A percentile compares a stretch with the other conserved stretches of the same genome.
Evolutionary conservation across 2,113 vertebrate genomes (phyloP).

Genomic region (Dasyornis broadbenti): DNA sequence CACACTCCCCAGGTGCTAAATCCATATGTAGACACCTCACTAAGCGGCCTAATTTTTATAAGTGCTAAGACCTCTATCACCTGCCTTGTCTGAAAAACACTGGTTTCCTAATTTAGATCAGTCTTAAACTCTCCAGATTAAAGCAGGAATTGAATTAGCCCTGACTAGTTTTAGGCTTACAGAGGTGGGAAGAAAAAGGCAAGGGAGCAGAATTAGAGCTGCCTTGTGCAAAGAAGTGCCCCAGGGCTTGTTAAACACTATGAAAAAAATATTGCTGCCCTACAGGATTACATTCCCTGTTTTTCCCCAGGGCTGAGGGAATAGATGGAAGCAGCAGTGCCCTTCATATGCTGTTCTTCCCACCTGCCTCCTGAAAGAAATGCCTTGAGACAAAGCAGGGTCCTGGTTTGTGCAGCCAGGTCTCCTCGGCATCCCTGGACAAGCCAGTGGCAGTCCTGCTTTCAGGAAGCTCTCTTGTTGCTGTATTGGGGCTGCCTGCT

Average conservation of each 20-base stretch:
- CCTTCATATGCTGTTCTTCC: background rate
- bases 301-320: background rate
- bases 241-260: background rate
- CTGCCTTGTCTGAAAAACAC: constrained; percentile 2
- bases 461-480: background rate
- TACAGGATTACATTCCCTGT: background rate
- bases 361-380: background rate
- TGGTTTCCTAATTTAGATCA: constrained; percentile 31
- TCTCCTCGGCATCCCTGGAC: background rate
- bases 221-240: background rate
- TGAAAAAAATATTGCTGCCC: background rate
- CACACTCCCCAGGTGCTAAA: constrained; percentile 17
- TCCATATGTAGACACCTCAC: constrained; percentile 18
- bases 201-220: background rate
- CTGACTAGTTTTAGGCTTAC: background rate
- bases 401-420: background rate
- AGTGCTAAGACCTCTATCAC: constrained; percentile 35
- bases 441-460: background rate
- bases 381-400: background rate
- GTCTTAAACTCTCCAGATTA: constrained; percentile 36
- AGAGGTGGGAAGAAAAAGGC: background rate
- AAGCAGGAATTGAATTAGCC: constrained; percentile 11
- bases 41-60: constrained; percentile 36
- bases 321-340: accelerated
- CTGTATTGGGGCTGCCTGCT: background rate